These are phyloP conservation scores for Platorchestia sp. DNA, from an alignment of 1,140 invertebrate genomes.

Conservation along the genomic window DNA sequence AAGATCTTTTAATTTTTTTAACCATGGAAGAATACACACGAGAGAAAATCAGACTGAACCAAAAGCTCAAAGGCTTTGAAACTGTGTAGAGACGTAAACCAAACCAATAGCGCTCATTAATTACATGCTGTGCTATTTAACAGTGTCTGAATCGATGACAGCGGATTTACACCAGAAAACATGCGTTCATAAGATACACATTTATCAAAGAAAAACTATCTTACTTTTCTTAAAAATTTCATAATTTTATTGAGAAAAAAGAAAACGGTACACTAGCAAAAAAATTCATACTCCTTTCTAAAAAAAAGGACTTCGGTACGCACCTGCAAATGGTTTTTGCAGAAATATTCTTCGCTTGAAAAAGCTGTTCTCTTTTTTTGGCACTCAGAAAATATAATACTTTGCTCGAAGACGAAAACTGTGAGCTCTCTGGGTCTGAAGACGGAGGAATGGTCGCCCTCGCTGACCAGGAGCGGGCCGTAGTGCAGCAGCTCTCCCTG, in stretches of 20 bases:
- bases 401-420: conserved; percentile 98
- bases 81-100: too few species aligned
- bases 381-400: conserved; percentile 95
- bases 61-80: too few species aligned
- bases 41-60: too few species aligned
- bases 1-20: too few species aligned
- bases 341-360: conserved; percentile 94
- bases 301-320: background rate
- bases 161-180: too few species aligned
- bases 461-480: conserved; percentile 87
- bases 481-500: conserved; percentile 96
- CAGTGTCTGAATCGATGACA: too few species aligned
- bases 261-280: background rate
- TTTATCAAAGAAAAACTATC: too few species aligned
- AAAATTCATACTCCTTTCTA: background rate
- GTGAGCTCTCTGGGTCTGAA: conserved; percentile 89
- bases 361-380: conserved; percentile 95
- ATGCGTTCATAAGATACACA: too few species aligned
- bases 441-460: conserved; percentile 75
- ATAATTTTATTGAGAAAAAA: background rate
- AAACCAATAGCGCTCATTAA: too few species aligned
- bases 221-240: too few species aligned
- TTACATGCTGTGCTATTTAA: too few species aligned
- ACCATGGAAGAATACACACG: too few species aligned
- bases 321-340: conserved; percentile 97